Base-by-base conservation (phyloP, 2,888 invertebrate species). In the Ariolimax columbianus region DNA sequence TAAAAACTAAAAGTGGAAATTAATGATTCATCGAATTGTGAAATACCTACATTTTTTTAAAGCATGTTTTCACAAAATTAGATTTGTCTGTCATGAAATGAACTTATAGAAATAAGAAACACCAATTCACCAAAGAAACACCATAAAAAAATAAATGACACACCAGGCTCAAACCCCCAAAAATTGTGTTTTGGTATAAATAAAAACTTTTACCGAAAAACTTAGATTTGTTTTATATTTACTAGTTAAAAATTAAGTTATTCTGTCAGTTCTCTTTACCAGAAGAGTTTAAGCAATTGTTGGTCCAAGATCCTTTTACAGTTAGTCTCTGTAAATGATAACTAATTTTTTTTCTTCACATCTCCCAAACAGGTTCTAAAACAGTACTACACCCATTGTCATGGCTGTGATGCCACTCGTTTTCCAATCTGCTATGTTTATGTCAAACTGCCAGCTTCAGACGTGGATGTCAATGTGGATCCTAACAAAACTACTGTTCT, bases 391-490 rank as follows among this genome's bases (percentile, higher is more conserved):
- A 88, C 87, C 86, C 93, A 93, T 83, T 91, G 94, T 70, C 91
- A 91, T 77, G 88, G 73, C 1, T 93, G 94, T 88, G 93, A 92
- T 55, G 91, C 91, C 14, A 85, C n/a, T 7, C 87, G 94, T 70
- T 95, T 95, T 89, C 95, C 95, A 0, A 88, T 95, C 43, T 95
- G 94, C 89, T 92, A 95, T 84, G 47, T 95, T 3, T 92, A 93
- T 55, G 90, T 96, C 47, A 92, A 89, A 33, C 88, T 95, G 4
- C 94, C 95, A 30, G 90, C 95, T 17, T 89, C 91, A 43, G 92
- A 94, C 36, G 88, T 95, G 43, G 96, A 96, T 92, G 95, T 96
- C 59, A 96, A 96, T 92, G 89, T 95, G 73, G 96, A 96, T 86
- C 95, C 96, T 2, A 95, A 96, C 92, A 96, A 96, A 92, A 95